phyloP scores from a whole-genome alignment of 2,797 vertebrate species.

The Amblyraja radiata region DNA sequence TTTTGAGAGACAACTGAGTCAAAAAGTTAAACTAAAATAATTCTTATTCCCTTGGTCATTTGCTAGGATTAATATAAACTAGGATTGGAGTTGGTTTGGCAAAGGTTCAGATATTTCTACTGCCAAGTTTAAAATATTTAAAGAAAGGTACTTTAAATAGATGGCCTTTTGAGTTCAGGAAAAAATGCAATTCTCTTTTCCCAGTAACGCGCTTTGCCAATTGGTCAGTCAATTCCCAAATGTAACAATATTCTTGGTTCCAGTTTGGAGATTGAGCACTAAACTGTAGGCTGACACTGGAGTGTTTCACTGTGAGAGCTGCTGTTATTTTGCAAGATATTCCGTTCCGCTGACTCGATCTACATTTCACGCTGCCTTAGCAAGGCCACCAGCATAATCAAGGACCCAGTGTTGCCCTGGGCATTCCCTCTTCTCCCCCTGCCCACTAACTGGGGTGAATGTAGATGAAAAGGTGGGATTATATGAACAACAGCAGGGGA shows the following conservation, averaged over 20 bases:
- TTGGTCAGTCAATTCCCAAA: neutral
- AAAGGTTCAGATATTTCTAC: neutral
- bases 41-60: neutral
- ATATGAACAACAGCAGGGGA: neutral
- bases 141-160: neutral
- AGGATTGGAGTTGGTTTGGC: neutral
- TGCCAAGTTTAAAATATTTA: neutral
- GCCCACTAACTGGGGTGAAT: neutral
- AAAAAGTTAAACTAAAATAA: neutral
- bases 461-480: neutral
- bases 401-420: too few species aligned
- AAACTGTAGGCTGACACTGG: neutral
- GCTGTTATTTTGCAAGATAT: neutral
- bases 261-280: too few species aligned
- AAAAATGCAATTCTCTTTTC: neutral
- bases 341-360: too few species aligned
- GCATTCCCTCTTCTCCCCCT: too few species aligned
- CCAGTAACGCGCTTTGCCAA: neutral
- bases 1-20: neutral
- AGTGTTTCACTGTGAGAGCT: neutral
- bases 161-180: neutral
- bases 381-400: too few species aligned
- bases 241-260: too few species aligned
- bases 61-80: neutral
- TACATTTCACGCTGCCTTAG: too few species aligned